Conservation (phyloP, 2,797 vertebrate genomes). For the Gila robusta region DNA sequence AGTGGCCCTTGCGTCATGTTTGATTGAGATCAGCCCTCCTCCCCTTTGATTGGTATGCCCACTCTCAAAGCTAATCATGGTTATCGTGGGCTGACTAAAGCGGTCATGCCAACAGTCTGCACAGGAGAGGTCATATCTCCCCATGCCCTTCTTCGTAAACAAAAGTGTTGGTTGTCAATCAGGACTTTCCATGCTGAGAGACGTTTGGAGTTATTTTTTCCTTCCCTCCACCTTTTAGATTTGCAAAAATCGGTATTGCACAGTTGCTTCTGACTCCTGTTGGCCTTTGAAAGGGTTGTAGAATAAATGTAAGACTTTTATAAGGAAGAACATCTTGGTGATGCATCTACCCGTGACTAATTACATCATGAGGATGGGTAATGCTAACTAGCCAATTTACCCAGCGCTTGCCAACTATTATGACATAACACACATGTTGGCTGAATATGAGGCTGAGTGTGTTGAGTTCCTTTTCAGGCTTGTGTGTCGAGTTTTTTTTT, state of each 20-base stretch:
- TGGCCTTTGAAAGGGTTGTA: constrained; percentile 14
- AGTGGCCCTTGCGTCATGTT: constrained; percentile 33
- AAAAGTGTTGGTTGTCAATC: constrained; percentile 58
- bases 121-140: constrained; percentile 45
- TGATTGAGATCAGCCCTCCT: constrained; percentile 56
- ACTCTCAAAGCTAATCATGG: constrained; percentile 48
- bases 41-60: constrained; percentile 54
- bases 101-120: constrained; percentile 43
- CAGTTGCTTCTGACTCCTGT: constrained; percentile 31
- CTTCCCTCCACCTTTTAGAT: constrained; percentile 41
- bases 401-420: constrained; percentile 23
- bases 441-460: constrained; percentile 18
- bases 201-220: constrained; percentile 38
- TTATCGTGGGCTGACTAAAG: constrained; percentile 38
- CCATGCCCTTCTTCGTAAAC: constrained; percentile 45
- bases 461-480: constrained; percentile 20
- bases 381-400: constrained; percentile 54
- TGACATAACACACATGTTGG: constrained; percentile 19
- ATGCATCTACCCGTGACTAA: constrained; percentile 57
- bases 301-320: constrained; percentile 8
- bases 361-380: constrained; percentile 45
- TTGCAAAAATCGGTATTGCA: constrained; percentile 30
- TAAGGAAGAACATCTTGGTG: constrained; percentile 47
- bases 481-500: constrained; percentile 32
- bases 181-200: constrained; percentile 36